Evolutionary conservation across 2,797 vertebrate species (phyloP).

Genomic region (Mastacembelus armatus): DNA sequence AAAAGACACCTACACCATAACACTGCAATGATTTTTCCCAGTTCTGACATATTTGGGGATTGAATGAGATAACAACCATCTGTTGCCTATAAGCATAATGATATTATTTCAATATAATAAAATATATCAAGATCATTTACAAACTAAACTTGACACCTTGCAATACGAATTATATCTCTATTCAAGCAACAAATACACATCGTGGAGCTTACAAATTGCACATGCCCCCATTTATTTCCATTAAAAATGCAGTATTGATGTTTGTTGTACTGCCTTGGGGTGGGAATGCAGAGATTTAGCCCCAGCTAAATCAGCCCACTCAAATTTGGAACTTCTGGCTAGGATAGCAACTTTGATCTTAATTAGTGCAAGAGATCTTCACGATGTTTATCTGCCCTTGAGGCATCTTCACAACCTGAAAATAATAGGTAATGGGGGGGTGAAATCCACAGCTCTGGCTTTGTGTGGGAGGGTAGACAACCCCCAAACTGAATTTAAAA

Average conservation of each 20-base stretch:
- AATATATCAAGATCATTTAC: conserved; percentile 28
- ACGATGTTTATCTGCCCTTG: conserved; percentile 54
- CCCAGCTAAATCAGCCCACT: conserved; percentile 52
- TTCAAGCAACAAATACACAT: conserved; percentile 47
- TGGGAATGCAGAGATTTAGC: conserved; percentile 58
- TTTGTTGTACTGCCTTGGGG: conserved; percentile 63
- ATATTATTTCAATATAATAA: conserved; percentile 12
- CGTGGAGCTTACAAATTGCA: conserved; percentile 57
- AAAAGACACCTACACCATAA: background rate
- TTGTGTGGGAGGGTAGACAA: conserved; percentile 17
- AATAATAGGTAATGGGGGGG: conserved; percentile 44
- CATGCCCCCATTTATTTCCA: conserved; percentile 57
- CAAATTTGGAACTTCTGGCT: conserved; percentile 53
- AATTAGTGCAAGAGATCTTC: conserved; percentile 60
- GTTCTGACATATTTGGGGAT: background rate
- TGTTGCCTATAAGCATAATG: conserved; percentile 24
- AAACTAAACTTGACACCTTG: conserved; percentile 27
- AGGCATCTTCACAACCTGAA: conserved; percentile 51
- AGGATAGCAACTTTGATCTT: conserved; percentile 52
- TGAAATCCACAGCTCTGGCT: conserved; percentile 2
- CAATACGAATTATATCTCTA: conserved; percentile 42
- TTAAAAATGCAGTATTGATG: conserved; percentile 75
- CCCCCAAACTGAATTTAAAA: conserved; percentile 24
- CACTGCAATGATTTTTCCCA: conserved; percentile 6
- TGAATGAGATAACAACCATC: conserved; percentile 26